phyloP scores from a whole-genome alignment of 2,113 vertebrate species.

The Carettochelys insculpta region DNA sequence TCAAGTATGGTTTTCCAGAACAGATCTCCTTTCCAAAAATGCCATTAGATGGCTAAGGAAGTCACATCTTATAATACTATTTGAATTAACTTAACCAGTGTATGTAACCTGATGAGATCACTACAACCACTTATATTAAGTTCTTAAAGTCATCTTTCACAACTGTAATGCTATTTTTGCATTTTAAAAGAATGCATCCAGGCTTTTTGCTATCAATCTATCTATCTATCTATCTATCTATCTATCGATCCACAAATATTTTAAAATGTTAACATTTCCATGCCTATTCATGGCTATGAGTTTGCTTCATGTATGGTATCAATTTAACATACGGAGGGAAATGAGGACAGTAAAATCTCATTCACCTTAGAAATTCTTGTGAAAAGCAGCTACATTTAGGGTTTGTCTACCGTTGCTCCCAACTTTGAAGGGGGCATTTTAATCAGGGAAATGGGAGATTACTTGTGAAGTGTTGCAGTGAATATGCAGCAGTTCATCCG shows the following conservation, averaged over 20 bases:
- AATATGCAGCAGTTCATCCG: no score
- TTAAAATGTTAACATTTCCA: background rate
- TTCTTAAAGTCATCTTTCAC: background rate
- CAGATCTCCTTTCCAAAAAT: slow-evolving; percentile 42
- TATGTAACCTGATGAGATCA: slow-evolving; percentile 38
- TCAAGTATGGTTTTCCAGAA: slow-evolving; percentile 49
- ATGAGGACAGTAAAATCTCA: background rate
- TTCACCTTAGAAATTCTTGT: background rate
- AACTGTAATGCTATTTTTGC: background rate
- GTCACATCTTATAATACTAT: slow-evolving; percentile 56
- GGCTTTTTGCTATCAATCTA: background rate
- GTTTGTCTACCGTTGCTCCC: no score
- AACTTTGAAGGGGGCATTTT: no score
- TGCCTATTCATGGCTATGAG: background rate
- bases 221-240: background rate
- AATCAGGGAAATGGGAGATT: no score
- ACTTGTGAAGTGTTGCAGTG: no score
- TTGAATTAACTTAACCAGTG: slow-evolving; percentile 12
- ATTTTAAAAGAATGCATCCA: background rate
- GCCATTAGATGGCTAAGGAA: background rate
- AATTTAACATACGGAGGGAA: background rate
- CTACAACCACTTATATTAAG: slow-evolving; percentile 37
- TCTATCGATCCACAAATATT: background rate
- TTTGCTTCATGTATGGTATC: background rate
- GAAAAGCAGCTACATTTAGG: background rate